Percentiles rank a stretch among this genome's conserved stretches.
phyloP scores from a whole-genome alignment of 2,888 invertebrate genomes.

The Drosophila incognita region DNA sequence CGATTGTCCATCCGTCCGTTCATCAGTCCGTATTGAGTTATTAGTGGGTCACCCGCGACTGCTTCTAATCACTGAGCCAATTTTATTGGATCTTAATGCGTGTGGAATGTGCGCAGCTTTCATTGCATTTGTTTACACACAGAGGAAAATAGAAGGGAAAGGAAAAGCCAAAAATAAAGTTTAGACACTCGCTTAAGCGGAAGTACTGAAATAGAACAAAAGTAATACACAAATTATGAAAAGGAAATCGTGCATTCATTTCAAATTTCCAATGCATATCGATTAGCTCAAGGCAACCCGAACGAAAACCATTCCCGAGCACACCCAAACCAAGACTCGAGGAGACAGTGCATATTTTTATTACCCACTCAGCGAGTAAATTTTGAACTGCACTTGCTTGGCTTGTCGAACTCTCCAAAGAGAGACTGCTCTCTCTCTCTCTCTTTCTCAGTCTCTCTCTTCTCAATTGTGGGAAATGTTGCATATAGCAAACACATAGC shows the following conservation, averaged over 20 bases:
- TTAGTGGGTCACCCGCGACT: conserved; percentile 35
- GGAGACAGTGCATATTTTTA: conserved; percentile 43
- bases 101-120: conserved; percentile 19
- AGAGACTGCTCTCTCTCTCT: not conserved
- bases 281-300: conserved; percentile 40
- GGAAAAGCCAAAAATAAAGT: conserved; percentile 36
- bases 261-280: conserved; percentile 40
- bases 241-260: conserved; percentile 20
- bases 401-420: conserved; percentile 12
- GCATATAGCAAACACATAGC: conserved; percentile 45
- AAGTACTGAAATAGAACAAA: conserved; percentile 55
- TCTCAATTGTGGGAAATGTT: conserved; percentile 58
- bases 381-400: conserved; percentile 44
- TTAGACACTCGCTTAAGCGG: conserved; percentile 33
- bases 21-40: not conserved
- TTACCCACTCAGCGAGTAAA: conserved; percentile 45
- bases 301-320: conserved; percentile 13
- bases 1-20: not conserved
- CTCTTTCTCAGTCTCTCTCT: not conserved
- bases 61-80: conserved; percentile 2
- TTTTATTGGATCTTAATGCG: conserved; percentile 1
- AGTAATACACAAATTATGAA: conserved; percentile 55
- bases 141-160: not conserved
- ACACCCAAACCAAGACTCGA: not conserved
- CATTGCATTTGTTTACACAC: conserved; percentile 28